A percentile compares a stretch with the other conserved stretches of the same genome.
Evolutionary conservation across 2,113 vertebrate genomes (phyloP).

Genomic region (Pelobates fuscus): DNA sequence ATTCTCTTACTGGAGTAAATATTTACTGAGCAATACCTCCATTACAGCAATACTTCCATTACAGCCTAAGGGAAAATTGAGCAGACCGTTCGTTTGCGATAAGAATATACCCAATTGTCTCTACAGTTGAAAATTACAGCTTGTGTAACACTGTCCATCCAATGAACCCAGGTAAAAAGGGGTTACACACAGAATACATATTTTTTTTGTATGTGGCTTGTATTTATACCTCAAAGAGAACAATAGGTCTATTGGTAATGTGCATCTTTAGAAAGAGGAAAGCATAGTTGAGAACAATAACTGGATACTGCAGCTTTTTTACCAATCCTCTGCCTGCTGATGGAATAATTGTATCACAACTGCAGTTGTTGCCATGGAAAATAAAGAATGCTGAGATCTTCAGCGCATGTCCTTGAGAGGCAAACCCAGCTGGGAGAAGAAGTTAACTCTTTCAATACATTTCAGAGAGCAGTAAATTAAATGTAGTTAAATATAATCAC

Average conservation of each 20-base stretch:
- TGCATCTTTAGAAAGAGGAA: not conserved
- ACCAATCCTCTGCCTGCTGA: conserved; percentile 22
- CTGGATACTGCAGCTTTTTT: conserved; percentile 1
- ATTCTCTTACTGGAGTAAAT: no score
- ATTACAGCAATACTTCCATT: no score
- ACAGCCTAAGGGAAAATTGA: no score
- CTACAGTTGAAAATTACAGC: no score
- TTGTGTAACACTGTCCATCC: no score
- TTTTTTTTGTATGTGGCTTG: not conserved
- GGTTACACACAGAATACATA: not conserved
- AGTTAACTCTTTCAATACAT: conserved; percentile 4
- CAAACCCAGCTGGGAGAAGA: conserved; percentile 16
- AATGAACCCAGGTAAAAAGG: no score
- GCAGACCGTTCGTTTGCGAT: no score
- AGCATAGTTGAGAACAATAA: not conserved
- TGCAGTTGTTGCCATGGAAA: conserved; percentile 40
- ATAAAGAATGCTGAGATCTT: conserved; percentile 23
- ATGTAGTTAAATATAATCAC: no score
- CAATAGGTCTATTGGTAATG: not conserved
- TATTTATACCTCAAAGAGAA: not conserved
- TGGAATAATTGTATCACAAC: conserved; percentile 39
- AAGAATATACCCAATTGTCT: no score
- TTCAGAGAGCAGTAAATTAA: no score
- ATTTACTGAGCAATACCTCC: no score
- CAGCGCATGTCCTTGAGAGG: conserved; percentile 26